Conservation (phyloP, 1,140 invertebrate genomes). For the Drosophila watanabei region DNA sequence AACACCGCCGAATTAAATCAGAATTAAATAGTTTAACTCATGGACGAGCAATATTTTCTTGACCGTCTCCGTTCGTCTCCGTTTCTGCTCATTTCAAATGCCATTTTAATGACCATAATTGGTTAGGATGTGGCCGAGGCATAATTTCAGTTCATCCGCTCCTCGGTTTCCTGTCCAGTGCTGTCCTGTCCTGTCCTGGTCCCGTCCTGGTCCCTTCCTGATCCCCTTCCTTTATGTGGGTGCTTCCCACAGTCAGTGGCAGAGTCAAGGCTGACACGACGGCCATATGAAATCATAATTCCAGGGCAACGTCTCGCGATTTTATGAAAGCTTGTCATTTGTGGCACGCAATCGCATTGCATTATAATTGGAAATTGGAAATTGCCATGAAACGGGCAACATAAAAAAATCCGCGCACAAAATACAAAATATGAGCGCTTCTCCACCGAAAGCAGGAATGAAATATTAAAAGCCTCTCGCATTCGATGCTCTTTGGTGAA, state of each 20-base stretch:
- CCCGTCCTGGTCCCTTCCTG: not conserved
- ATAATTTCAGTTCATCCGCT: conserved; percentile 75
- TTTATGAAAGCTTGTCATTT: conserved; percentile 81
- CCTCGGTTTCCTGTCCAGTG: conserved; percentile 58
- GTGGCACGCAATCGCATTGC: conserved; percentile 77
- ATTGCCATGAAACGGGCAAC: conserved; percentile 59
- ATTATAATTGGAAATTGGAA: conserved; percentile 82
- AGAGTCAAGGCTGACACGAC: conserved; percentile 11
- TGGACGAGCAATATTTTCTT: conserved; percentile 3
- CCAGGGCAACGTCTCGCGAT: conserved; percentile 66
- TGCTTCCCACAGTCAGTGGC: conserved; percentile 25
- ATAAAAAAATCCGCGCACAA: conserved; percentile 7
- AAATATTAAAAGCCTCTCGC: conserved; percentile 15
- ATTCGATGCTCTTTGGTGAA: conserved; percentile 1
- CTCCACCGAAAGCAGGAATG: not conserved
- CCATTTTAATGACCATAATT: conserved; percentile 82
- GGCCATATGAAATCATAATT: conserved; percentile 76
- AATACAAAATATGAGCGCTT: not conserved
- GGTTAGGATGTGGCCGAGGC: conserved; percentile 51
- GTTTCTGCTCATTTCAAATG: conserved; percentile 64
- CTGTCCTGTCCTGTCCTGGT: not conserved
- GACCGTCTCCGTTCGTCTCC: not conserved
- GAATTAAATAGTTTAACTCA: conserved; percentile 71
- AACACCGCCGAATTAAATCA: conserved; percentile 66
- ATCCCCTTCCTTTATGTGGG: conserved; percentile 46